Conservation (phyloP, 2,113 vertebrate genomes). For the Microtus montanus region DNA sequence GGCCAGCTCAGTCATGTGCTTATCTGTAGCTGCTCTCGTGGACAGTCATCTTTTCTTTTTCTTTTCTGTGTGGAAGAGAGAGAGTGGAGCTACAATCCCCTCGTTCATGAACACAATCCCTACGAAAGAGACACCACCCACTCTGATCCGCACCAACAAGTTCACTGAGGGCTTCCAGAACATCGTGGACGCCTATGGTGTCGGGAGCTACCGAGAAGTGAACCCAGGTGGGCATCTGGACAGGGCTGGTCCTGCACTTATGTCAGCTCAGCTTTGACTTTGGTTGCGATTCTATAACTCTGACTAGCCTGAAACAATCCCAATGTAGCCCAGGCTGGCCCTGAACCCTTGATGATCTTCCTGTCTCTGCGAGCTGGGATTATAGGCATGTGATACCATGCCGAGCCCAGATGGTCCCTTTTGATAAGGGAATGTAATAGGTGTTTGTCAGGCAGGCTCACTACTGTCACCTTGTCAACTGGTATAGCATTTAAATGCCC, state of each 20-base stretch:
- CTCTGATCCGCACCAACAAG: slow-evolving; percentile 96
- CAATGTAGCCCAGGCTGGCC: background rate
- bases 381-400: background rate
- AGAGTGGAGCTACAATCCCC: slow-evolving; percentile 92
- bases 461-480: background rate
- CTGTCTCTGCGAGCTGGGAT: background rate
- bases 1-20: too few species aligned
- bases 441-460: background rate
- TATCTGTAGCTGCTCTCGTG: background rate
- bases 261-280: background rate
- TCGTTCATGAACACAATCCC: slow-evolving; percentile 97
- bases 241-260: too few species aligned
- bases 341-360: background rate
- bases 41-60: background rate
- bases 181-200: slow-evolving; percentile 98
- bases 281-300: background rate
- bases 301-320: background rate
- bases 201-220: slow-evolving; percentile 94
- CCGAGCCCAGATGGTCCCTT: background rate
- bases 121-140: slow-evolving; percentile 93
- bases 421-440: background rate
- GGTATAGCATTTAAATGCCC: background rate
- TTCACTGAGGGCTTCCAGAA: slow-evolving; percentile 98
- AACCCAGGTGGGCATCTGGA: slow-evolving; percentile 86
- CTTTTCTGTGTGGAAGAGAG: slow-evolving; percentile 86